phyloP scores from a whole-genome alignment of 2,797 vertebrate genomes.

The Darevskia mixta region DNA sequence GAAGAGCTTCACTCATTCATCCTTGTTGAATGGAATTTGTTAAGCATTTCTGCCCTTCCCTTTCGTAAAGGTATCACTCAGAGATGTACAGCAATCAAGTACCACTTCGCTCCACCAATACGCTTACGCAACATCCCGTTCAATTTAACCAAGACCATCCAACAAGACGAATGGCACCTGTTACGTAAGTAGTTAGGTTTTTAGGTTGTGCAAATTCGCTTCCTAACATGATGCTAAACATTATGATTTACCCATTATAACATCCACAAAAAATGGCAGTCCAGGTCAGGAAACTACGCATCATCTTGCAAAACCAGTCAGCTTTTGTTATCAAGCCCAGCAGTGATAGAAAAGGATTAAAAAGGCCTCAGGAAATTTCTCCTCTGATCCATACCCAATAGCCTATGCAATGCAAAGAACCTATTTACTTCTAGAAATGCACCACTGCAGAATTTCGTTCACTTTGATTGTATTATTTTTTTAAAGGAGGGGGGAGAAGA shows the following conservation, averaged over 20 bases:
- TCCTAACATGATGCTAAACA: background rate
- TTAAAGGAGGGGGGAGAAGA: background rate
- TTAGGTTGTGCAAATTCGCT: background rate
- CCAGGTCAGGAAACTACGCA: background rate
- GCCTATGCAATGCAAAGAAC: background rate
- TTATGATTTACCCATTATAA: background rate
- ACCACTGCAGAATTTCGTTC: background rate
- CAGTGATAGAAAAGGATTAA: background rate
- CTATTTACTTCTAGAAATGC: conserved; percentile 13
- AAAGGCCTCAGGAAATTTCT: background rate
- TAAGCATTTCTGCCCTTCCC: conserved; percentile 11
- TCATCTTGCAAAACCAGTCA: background rate
- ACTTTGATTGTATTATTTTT: background rate
- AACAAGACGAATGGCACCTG: conserved; percentile 90
- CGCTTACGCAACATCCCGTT: conserved; percentile 86
- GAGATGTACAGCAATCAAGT: conserved; percentile 86
- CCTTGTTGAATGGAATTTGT: background rate
- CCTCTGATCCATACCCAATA: background rate
- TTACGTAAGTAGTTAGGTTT: conserved; percentile 78
- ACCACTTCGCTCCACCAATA: conserved; percentile 89
- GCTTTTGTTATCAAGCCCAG: background rate
- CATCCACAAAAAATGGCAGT: background rate
- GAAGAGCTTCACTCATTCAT: background rate
- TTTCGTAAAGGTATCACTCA: conserved; percentile 84
- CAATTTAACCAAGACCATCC: conserved; percentile 88